Base-by-base conservation (phyloP, 2,888 invertebrate species). In the Hipparchia sbordonii region DNA sequence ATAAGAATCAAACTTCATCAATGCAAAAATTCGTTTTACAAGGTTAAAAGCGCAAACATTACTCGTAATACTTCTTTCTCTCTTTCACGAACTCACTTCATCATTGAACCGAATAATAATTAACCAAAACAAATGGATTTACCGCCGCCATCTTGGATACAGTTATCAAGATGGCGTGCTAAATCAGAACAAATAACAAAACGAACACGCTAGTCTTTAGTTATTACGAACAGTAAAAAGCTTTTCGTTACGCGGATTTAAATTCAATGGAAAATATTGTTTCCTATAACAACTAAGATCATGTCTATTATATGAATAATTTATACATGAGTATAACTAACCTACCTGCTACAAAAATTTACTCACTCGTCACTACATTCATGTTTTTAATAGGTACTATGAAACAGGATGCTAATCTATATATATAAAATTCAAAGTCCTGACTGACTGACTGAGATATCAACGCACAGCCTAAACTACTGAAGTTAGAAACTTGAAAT, bases 91-190 rank as follows among this genome's bases (percentile, higher is more conserved):
- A 61, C 70, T 73, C 67, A 71, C 62, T 73, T 57, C 39, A 62
- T 67, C 73, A 71, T 63, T 52, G 63, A 51, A 62, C 57, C 69
- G 75, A 68, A 61, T 71, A 72, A 72, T 61, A 73, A 70, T 63
- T 62, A 70, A 68, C 57, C 73, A 62, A n/a, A 62, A 56, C 75
- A 52, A 73, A 75, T 75, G 75, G 62, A 67, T 71, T 73, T 71
- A 63, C 66, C 39, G 63, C 23, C 67, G 66, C 69, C 69, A 72
- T 75, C 71, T 67, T 57, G 54, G 62, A 33, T 73, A 71, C 73
- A 71, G 69, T 71, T 72, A 61, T 45, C 51, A 52, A 56, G 70
- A 71, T 48, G 52, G 72, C 69, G 69, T 67, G 61, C 23, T 10
- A 10, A 75, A 75, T 73, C 61, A n/a, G 45, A 73, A 73, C 59